Percentiles rank a stretch among this genome's conserved stretches.
Conservation (phyloP, 2,797 vertebrate genomes). For the Lepidocolaptes lacrymiger region DNA sequence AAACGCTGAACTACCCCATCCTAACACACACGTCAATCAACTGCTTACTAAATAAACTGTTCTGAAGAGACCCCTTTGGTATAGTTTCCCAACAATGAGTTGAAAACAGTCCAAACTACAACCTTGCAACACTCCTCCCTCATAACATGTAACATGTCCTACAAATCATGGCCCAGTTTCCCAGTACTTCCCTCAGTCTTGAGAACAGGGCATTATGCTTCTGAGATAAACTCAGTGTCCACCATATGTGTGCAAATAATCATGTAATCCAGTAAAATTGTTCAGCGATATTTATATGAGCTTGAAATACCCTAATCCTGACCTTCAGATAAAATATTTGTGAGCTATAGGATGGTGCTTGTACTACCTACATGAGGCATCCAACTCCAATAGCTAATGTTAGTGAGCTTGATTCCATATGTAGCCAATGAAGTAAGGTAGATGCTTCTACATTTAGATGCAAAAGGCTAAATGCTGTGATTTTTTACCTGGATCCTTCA, state of each 20-base stretch:
- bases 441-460: not conserved
- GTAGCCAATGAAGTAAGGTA: not conserved
- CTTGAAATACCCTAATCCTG: not conserved
- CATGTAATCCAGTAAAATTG: not conserved
- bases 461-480: not conserved
- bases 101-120: not conserved
- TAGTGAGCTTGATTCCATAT: not conserved
- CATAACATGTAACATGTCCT: rapidly evolving
- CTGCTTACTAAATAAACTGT: not conserved
- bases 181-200: not conserved
- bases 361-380: not conserved
- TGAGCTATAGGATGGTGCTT: not conserved
- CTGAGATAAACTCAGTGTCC: not conserved
- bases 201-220: not conserved
- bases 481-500: not conserved
- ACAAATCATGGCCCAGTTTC: not conserved
- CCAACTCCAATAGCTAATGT: not conserved
- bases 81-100: not conserved
- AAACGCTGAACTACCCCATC: not conserved
- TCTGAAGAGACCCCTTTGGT: not conserved
- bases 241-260: not conserved
- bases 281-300: not conserved
- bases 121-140: not conserved
- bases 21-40: not conserved
- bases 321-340: not conserved